Percentiles rank a stretch among this genome's conserved stretches.
These are phyloP conservation scores for Anthophora plumipes DNA, from an alignment of 2,888 invertebrate genomes.

Conservation along the genomic window DNA sequence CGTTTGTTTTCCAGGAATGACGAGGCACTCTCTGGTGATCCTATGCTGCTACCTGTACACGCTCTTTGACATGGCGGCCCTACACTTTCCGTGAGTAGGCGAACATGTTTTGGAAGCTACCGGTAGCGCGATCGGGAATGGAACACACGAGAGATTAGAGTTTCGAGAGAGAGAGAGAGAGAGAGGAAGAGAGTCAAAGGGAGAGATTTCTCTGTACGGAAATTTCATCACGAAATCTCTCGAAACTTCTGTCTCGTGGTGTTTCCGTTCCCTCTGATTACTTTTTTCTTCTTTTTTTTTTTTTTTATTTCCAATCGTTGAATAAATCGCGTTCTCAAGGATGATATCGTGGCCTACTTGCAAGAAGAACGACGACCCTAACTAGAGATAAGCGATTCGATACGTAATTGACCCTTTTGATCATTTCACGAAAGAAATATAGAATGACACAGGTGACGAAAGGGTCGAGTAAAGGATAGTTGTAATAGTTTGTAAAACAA, in stretches of 20 bases:
- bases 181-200: too few relatives aligned
- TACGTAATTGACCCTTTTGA: too few relatives aligned
- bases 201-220: constrained; percentile 31
- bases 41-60: constrained; percentile 83
- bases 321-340: constrained; percentile 35
- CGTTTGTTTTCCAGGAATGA: constrained; percentile 79
- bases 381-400: too few relatives aligned
- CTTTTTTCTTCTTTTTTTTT: not conserved
- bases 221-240: constrained; percentile 28
- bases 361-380: constrained; percentile 52
- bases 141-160: constrained; percentile 30
- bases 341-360: constrained; percentile 46
- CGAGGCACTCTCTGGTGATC: constrained; percentile 82
- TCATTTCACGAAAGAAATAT: too few relatives aligned
- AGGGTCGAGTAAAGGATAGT: too few relatives aligned
- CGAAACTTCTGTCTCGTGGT: constrained; percentile 1
- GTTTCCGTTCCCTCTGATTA: not conserved
- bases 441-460: too few relatives aligned
- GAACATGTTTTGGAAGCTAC: constrained; percentile 45
- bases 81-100: constrained; percentile 83
- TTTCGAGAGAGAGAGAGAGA: too few relatives aligned
- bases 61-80: constrained; percentile 82
- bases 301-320: not conserved
- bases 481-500: too few relatives aligned
- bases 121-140: constrained; percentile 28